phyloP scores from a whole-genome alignment of 2,888 invertebrate genomes.

The Leptinotarsa peninsularis region DNA sequence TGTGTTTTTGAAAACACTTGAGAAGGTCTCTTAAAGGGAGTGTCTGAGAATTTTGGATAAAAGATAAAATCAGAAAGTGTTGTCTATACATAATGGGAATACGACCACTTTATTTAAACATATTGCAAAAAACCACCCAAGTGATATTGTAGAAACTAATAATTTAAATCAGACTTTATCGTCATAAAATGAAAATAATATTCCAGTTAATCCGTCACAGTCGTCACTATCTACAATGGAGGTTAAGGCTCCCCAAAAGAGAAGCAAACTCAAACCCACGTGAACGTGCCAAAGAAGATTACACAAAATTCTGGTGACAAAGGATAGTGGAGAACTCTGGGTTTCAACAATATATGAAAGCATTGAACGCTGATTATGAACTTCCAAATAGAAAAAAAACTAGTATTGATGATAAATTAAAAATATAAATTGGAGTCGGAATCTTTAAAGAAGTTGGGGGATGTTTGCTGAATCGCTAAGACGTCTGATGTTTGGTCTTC shows the following conservation, averaged over 20 bases:
- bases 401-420: neutral
- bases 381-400: neutral
- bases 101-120: neutral
- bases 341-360: neutral
- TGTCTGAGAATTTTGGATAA: neutral
- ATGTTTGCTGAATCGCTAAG: neutral
- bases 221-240: neutral
- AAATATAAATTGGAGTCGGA: neutral
- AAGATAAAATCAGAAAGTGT: too few relatives aligned
- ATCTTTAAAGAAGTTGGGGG: neutral
- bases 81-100: neutral
- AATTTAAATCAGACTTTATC: neutral
- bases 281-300: neutral
- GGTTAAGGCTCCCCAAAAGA: neutral
- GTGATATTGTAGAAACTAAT: neutral
- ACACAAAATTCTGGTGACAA: neutral
- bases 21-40: neutral
- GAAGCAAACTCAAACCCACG: neutral
- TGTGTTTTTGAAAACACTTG: neutral
- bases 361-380: neutral
- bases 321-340: neutral
- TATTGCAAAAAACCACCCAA: neutral
- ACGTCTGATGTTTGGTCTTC: neutral
- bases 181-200: neutral
- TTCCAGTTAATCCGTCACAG: neutral